These are phyloP conservation scores for Furnarius figulus DNA, from an alignment of 2,113 vertebrate genomes.

Conservation along the genomic window DNA sequence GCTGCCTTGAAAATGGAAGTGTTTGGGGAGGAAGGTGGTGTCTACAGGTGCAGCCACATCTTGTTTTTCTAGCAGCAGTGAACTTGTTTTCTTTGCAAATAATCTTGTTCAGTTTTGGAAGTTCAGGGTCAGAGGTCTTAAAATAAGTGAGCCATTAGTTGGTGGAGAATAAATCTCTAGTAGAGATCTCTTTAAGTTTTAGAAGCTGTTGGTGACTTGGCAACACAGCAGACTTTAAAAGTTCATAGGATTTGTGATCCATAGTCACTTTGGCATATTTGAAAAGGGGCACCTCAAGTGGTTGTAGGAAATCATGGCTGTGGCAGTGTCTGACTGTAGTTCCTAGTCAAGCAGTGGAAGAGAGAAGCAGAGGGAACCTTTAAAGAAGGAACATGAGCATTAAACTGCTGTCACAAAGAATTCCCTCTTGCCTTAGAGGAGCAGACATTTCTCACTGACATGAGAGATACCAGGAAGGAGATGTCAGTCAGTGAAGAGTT, in stretches of 20 bases:
- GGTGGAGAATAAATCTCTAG: not conserved
- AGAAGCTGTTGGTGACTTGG: not conserved
- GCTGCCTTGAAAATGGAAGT: not conserved
- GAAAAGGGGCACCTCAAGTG: not conserved
- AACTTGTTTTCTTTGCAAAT: not conserved
- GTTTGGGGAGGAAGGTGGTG: not conserved
- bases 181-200: not conserved
- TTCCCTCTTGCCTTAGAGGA: not conserved
- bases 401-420: slow-evolving; percentile 13
- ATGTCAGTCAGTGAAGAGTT: slow-evolving; percentile 37
- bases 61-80: not conserved
- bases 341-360: not conserved
- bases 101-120: not conserved
- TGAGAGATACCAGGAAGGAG: not conserved
- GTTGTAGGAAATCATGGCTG: not conserved
- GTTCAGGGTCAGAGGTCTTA: not conserved
- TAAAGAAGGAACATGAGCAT: not conserved
- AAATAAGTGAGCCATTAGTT: not conserved
- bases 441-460: not conserved
- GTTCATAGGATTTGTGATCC: not conserved
- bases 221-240: not conserved
- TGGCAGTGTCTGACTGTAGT: not conserved
- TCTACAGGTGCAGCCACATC: not conserved
- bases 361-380: not conserved
- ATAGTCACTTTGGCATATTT: not conserved